These are phyloP conservation scores for Oxytorus armatus DNA, from an alignment of 2,888 invertebrate genomes.

Conservation along the genomic window DNA sequence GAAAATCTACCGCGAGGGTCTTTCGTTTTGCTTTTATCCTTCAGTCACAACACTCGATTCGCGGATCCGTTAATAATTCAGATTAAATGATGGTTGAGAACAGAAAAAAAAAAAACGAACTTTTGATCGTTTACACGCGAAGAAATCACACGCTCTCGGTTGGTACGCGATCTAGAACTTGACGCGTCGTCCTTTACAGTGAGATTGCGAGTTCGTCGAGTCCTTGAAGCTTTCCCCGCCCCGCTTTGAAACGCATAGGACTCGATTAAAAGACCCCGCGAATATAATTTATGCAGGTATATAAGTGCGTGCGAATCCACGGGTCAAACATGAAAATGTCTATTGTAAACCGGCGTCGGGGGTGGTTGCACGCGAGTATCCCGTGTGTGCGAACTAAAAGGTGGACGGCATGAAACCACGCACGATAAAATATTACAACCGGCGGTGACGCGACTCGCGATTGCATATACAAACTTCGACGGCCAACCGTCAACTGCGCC, in stretches of 20 bases:
- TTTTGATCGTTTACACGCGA: too few relatives aligned
- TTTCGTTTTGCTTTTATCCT: too few relatives aligned
- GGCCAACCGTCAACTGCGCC: constrained; percentile 50
- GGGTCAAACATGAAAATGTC: constrained; percentile 2
- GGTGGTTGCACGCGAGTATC: constrained; percentile 44
- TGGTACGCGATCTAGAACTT: neutral
- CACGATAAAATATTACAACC: constrained; percentile 19
- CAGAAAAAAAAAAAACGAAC: too few relatives aligned
- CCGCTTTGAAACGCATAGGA: neutral
- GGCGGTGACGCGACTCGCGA: constrained; percentile 1
- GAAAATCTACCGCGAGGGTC: too few relatives aligned
- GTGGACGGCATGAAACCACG: constrained; percentile 38
- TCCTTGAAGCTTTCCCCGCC: neutral
- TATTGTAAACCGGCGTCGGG: neutral
- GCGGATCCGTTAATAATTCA: too few relatives aligned
- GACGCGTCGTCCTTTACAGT: constrained; percentile 10
- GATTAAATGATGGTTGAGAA: too few relatives aligned
- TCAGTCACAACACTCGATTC: too few relatives aligned
- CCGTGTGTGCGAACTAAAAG: constrained; percentile 50
- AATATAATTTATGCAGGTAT: neutral
- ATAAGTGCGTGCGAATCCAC: constrained; percentile 27
- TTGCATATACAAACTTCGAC: constrained; percentile 40
- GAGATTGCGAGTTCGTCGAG: constrained; percentile 30
- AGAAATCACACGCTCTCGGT: too few relatives aligned
- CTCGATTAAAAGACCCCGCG: constrained; percentile 33